Conservation (phyloP, 1,140 invertebrate species). For the Brachionus paranguensis region DNA sequence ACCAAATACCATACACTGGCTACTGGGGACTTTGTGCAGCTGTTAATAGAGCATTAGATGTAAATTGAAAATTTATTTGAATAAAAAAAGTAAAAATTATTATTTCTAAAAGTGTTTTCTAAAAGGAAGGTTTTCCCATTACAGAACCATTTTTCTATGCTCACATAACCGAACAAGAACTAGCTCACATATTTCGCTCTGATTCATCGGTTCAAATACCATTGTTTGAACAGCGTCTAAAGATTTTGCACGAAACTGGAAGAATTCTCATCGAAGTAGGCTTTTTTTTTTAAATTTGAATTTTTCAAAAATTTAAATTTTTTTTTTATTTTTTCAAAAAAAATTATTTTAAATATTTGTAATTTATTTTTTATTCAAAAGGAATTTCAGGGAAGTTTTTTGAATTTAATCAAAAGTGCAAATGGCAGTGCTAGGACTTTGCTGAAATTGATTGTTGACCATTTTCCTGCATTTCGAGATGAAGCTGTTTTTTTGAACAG, state of each 20-base stretch:
- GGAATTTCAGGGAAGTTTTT: conserved; percentile 77
- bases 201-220: conserved; percentile 66
- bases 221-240: conserved; percentile 67
- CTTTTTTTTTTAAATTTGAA: no score
- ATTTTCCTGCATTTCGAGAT: conserved; percentile 81
- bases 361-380: conserved; percentile 51
- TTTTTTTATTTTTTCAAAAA: no score
- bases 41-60: conserved; percentile 74
- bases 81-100: no score
- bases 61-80: conserved; percentile 48
- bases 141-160: conserved; percentile 73
- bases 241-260: conserved; percentile 73
- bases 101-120: conserved; percentile 41
- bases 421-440: conserved; percentile 69
- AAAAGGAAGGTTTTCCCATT: conserved; percentile 66
- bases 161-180: conserved; percentile 64
- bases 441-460: conserved; percentile 67
- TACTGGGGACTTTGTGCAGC: conserved; percentile 88
- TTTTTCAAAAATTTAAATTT: no score
- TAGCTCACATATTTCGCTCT: conserved; percentile 64
- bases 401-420: conserved; percentile 68
- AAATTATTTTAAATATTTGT: not conserved
- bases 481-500: conserved; percentile 65
- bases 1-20: conserved; percentile 66
- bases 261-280: conserved; percentile 54